Evolutionary conservation across 2,797 vertebrate genomes (phyloP), one percentile per base, ranked within the genome.

Genomic region (Leucoraja ocellata): DNA sequence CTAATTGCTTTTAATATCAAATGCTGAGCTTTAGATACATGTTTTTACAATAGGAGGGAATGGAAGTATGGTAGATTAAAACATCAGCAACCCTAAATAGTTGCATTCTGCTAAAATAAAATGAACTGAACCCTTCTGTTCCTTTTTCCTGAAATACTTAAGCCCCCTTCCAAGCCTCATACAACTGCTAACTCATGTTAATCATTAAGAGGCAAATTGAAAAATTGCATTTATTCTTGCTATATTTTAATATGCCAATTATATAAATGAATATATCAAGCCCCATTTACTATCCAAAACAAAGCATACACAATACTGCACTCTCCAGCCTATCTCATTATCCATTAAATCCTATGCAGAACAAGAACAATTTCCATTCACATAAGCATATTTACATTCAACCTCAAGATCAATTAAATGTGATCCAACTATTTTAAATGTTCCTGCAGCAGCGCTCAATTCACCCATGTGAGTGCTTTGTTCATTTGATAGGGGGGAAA

Each of bases 301-400:
- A 5, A 54, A 54, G 46, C 46, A 54, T 54, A 54, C 46, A 46
- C 46, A 46, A 46, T 3, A 46, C 46, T 54, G 46, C 46, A 54
- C 46, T 54, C 98, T 93, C 98, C 98, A 93, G 97, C 98, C 96
- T 98, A 98, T 96, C 98, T 98, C 98, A 99, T 99, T 95, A 96
- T 99, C 98, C 96, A 98, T 99, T 94, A 99, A 96, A 96, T 99
- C 98, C 98, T 99, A 96, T 95, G 96, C 96, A 96, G 95, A 95
- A 95, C 95, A 94, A 13, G 93, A 0, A 8, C 18, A 94, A 78
- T 96, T 93, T n/a, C 28, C 61, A n/a, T 61, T 84, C 11, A 61
- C n/a, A 28, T 63, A 84, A 61, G 4, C 2, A 9, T 16, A 13
- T 63, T 61, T 54, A 84, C 58, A 13, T 84, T 16, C 54, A 84